phyloP scores from a whole-genome alignment of 2,113 vertebrate species.

The Hassar affinis region DNA sequence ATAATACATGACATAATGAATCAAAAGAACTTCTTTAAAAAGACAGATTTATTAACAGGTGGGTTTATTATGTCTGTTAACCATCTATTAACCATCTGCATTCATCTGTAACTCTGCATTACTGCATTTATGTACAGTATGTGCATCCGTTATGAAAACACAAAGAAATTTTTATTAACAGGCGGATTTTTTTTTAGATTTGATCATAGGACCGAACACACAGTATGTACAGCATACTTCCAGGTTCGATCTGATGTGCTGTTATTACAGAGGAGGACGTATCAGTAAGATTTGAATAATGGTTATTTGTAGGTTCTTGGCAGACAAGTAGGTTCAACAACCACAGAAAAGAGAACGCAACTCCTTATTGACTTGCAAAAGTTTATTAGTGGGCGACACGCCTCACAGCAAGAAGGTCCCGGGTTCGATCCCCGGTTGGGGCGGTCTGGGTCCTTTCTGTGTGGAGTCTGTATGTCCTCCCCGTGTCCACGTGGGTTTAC shows the following conservation, averaged over 20 bases:
- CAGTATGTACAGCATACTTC: background rate
- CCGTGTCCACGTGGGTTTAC: too few species aligned
- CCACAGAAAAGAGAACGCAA: background rate
- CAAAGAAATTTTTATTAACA: conserved; percentile 1
- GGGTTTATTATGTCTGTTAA: background rate
- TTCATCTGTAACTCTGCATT: background rate
- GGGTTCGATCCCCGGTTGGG: too few species aligned
- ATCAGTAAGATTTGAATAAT: background rate
- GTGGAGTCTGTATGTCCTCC: too few species aligned
- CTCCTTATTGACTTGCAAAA: background rate
- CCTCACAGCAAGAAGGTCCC: too few species aligned
- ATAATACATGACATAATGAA: background rate
- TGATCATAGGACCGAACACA: background rate
- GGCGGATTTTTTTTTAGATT: background rate
- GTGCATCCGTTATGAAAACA: conserved; percentile 8
- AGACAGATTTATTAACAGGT: background rate
- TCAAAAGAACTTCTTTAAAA: background rate
- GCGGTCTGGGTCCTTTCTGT: too few species aligned
- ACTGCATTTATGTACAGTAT: background rate
- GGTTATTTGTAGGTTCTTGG: background rate
- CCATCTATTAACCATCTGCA: background rate
- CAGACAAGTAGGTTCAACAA: background rate
- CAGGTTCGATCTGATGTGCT: background rate
- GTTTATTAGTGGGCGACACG: too few species aligned
- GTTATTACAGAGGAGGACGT: background rate